These are phyloP conservation scores for Sebastes paucispinis DNA, from an alignment of 2,797 vertebrate species.

Conservation along the genomic window DNA sequence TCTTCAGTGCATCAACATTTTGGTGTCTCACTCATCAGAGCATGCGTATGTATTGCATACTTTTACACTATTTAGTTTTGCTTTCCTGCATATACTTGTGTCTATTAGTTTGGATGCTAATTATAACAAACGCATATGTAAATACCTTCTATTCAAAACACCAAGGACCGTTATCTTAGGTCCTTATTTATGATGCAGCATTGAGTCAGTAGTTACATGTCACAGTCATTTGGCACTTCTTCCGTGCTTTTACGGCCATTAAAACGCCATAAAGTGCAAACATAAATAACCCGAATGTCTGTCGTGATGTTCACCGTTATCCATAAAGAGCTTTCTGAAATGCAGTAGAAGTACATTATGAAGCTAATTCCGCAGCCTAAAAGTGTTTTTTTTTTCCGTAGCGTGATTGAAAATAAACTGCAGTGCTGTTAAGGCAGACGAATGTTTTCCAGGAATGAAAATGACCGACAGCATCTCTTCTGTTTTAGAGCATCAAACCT, in stretches of 20 bases:
- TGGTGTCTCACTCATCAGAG: slow-evolving; percentile 11
- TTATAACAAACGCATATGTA: slow-evolving; percentile 4
- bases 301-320: background rate
- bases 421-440: background rate
- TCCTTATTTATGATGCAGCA: slow-evolving; percentile 4
- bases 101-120: background rate
- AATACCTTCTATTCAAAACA: slow-evolving; percentile 5
- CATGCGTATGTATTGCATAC: background rate
- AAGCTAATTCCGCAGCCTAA: background rate
- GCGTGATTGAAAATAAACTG: slow-evolving; percentile 1
- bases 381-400: slow-evolving; percentile 18
- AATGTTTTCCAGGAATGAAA: background rate
- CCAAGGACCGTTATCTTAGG: background rate
- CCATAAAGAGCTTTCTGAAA: slow-evolving; percentile 30
- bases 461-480: background rate
- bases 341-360: slow-evolving; percentile 7
- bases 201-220: background rate
- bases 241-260: slow-evolving; percentile 24
- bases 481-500: background rate
- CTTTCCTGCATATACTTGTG: slow-evolving; percentile 2
- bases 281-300: slow-evolving; percentile 25
- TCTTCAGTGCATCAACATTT: slow-evolving; percentile 33
- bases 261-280: slow-evolving; percentile 35
- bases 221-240: slow-evolving; percentile 9
- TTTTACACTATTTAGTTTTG: background rate